Conservation (phyloP, 1,140 invertebrate species). For the Sycophila sp. region DNA sequence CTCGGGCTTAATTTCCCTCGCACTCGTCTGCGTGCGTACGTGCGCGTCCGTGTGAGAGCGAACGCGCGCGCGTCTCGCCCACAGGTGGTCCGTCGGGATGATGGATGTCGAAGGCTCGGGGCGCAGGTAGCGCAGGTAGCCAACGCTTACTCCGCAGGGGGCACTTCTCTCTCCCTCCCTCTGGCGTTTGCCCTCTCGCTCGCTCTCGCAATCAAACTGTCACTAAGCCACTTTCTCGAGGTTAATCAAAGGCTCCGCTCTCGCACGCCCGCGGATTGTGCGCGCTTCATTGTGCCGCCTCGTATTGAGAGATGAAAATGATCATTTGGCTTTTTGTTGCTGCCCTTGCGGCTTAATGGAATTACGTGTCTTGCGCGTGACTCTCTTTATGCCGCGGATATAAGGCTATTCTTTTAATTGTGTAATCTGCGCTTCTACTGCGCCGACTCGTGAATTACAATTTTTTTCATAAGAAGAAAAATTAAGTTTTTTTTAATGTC, state of each 20-base stretch:
- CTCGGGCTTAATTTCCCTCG: constrained; percentile 34
- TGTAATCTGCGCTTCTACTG: too few relatives aligned
- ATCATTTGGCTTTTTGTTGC: too few relatives aligned
- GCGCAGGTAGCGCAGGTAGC: constrained; percentile 46
- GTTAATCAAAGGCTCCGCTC: constrained; percentile 1
- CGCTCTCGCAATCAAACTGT: constrained; percentile 28
- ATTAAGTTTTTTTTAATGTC: too few relatives aligned
- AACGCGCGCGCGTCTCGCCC: constrained; percentile 34
- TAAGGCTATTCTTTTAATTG: too few relatives aligned
- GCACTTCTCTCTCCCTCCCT: constrained; percentile 43
- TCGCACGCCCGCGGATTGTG: neutral
- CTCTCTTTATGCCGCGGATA: too few relatives aligned
- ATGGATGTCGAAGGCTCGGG: constrained; percentile 50
- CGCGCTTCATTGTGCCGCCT: neutral
- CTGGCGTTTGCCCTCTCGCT: too few relatives aligned
- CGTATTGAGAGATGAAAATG: neutral
- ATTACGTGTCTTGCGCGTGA: too few relatives aligned
- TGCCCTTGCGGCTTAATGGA: too few relatives aligned
- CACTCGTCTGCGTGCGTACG: constrained; percentile 7
- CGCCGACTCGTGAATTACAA: too few relatives aligned
- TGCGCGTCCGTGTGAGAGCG: constrained; percentile 6
- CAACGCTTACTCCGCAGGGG: constrained; percentile 50
- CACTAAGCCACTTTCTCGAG: neutral
- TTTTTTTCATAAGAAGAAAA: too few relatives aligned
- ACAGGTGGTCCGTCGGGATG: constrained; percentile 58